These are phyloP conservation scores for Oxyruncus cristatus DNA, from an alignment of 2,113 vertebrate genomes.

Conservation along the genomic window DNA sequence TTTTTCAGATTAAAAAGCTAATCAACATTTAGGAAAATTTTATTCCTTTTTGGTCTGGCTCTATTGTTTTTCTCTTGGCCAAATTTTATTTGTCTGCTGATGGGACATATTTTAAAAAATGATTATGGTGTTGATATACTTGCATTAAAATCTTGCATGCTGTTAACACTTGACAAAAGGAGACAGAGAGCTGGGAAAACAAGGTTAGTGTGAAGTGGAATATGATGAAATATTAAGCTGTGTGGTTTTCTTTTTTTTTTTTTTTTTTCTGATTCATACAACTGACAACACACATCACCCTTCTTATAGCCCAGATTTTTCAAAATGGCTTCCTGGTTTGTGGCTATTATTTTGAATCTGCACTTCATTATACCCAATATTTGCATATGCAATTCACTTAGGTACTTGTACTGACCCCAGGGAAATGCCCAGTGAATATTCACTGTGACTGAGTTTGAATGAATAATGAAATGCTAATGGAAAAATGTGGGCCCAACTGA, in stretches of 20 bases:
- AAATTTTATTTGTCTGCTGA: background rate
- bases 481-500: background rate
- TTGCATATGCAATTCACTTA: constrained; percentile 8
- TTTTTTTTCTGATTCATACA: background rate
- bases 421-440: background rate
- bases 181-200: background rate
- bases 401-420: background rate
- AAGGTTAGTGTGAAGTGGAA: background rate
- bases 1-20: background rate
- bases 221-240: background rate
- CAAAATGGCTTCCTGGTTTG: background rate
- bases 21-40: background rate
- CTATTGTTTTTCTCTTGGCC: background rate
- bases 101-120: background rate
- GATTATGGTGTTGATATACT: background rate
- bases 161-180: background rate
- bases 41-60: background rate
- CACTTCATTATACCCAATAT: background rate
- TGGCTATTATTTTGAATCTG: background rate
- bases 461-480: constrained; percentile 10
- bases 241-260: background rate
- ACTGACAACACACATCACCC: background rate
- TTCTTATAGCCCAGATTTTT: background rate
- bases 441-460: background rate
- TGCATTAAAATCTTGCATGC: background rate